Percentiles rank a stretch among this genome's conserved stretches.
phyloP scores from a whole-genome alignment of 1,140 invertebrate genomes.

The Heliconius congener region DNA sequence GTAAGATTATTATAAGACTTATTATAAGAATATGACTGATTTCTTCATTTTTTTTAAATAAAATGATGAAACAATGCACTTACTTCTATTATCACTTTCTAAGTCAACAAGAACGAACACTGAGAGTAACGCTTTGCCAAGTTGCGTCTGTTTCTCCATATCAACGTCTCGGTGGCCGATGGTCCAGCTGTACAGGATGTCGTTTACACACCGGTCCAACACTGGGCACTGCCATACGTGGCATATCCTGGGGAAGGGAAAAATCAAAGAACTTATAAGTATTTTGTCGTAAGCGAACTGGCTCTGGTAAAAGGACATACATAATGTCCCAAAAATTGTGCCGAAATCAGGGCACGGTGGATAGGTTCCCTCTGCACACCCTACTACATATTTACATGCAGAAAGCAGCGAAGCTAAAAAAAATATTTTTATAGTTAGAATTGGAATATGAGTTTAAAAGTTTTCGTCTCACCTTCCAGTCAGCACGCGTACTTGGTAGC shows the following conservation, averaged over 20 bases:
- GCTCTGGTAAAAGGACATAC: too few relatives aligned
- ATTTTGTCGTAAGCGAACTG: too few relatives aligned
- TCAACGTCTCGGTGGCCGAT: conserved; percentile 71
- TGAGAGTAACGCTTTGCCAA: conserved; percentile 69
- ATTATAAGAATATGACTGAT: too few relatives aligned
- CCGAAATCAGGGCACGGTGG: too few relatives aligned
- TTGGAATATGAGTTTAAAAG: not conserved
- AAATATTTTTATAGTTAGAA: too few relatives aligned
- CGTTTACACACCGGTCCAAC: conserved; percentile 74
- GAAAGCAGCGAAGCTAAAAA: too few relatives aligned
- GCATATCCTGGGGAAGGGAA: conserved; percentile 53
- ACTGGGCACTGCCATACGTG: conserved; percentile 81
- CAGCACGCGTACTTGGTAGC: conserved; percentile 68
- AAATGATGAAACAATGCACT: conserved; percentile 5
- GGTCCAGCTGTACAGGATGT: conserved; percentile 78
- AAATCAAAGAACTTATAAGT: too few relatives aligned
- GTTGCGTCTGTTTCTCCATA: conserved; percentile 59
- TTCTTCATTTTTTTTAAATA: too few relatives aligned
- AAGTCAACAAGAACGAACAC: conserved; percentile 81
- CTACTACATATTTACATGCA: too few relatives aligned
- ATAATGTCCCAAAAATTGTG: too few relatives aligned
- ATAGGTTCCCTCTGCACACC: too few relatives aligned
- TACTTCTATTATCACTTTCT: conserved; percentile 61
- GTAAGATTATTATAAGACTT: too few relatives aligned
- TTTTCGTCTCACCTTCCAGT: conserved; percentile 59